Evolutionary conservation across 2,888 invertebrate species (phyloP).

Genomic region (Tipula unca): DNA sequence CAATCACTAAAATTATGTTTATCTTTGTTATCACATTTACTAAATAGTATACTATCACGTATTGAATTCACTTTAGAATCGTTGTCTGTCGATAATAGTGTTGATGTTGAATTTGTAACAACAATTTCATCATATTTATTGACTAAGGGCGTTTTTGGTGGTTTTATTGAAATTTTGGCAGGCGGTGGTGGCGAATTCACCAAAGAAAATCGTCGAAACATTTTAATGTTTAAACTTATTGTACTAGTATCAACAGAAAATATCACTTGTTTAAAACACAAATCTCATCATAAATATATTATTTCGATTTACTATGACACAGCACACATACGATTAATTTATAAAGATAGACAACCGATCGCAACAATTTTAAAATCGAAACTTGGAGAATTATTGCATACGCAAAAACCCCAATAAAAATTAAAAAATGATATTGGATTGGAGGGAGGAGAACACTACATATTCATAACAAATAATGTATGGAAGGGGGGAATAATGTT

Average conservation of each 20-base stretch:
- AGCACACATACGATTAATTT: neutral
- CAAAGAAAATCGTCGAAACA: constrained; percentile 40
- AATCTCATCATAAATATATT: neutral
- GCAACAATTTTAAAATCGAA: neutral
- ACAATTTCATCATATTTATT: constrained; percentile 21
- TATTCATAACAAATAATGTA: neutral
- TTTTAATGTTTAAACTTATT: constrained; percentile 24
- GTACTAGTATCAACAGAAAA: neutral
- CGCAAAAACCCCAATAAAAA: neutral
- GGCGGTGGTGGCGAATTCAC: constrained; percentile 34
- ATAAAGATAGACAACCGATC: neutral
- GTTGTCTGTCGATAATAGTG: too few species aligned
- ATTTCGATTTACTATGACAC: neutral
- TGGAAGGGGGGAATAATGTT: too few species aligned
- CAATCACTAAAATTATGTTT: constrained; percentile 27
- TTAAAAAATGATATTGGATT: neutral
- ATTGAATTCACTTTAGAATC: neutral
- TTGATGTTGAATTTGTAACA: neutral
- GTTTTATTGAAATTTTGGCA: constrained; percentile 33
- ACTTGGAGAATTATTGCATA: neutral
- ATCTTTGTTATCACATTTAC: neutral
- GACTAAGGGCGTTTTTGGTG: constrained; percentile 22
- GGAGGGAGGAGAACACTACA: neutral
- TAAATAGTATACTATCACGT: constrained; percentile 26
- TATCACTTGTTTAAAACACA: neutral